These are phyloP conservation scores for Campylomormyrus tamandua DNA, from an alignment of 2,113 vertebrate genomes.

Conservation along the genomic window DNA sequence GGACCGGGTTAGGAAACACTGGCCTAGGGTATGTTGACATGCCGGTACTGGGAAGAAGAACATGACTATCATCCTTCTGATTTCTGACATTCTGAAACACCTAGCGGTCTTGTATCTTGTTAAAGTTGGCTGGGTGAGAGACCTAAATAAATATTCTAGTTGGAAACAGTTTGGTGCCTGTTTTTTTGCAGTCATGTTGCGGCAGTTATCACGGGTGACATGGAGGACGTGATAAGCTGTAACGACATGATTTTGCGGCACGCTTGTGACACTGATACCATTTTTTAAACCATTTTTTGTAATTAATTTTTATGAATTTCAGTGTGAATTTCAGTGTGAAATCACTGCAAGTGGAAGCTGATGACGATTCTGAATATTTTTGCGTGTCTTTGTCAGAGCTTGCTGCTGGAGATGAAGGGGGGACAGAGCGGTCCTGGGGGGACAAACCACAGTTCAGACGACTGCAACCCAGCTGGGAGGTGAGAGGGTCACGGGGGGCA, in stretches of 20 bases:
- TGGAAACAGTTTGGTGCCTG: background rate
- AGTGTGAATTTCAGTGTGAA: background rate
- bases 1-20: background rate
- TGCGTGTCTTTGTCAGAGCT: constrained; percentile 58
- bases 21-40: background rate
- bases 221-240: background rate
- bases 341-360: background rate
- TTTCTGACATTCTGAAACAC: background rate
- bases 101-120: background rate
- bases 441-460: constrained; percentile 80
- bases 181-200: background rate
- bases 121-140: background rate
- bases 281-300: background rate
- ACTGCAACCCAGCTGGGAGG: constrained; percentile 93
- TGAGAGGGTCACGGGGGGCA: constrained; percentile 32
- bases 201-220: background rate
- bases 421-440: constrained; percentile 82
- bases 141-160: background rate
- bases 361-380: background rate
- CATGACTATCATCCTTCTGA: background rate
- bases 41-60: background rate
- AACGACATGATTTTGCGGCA: background rate
- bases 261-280: background rate
- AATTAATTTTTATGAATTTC: background rate
- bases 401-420: constrained; percentile 91